Evolutionary conservation across 2,888 invertebrate species (phyloP), one percentile per base, ranked within the genome.

Genomic region (Choreutis nemorana): DNA sequence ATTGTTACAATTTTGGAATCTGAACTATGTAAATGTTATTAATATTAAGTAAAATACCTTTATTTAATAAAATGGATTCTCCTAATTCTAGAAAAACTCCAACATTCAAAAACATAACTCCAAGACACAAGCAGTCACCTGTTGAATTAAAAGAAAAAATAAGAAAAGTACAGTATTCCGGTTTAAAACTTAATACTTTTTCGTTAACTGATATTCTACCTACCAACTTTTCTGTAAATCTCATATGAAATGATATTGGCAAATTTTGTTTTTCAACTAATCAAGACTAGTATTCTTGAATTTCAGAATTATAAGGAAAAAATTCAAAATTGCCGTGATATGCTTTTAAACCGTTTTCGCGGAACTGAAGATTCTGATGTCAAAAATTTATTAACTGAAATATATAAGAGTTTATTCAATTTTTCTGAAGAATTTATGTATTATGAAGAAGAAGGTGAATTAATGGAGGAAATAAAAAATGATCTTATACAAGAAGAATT

Each of bases 401-500:
- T 77, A 28, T 75, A 73, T 40, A 63, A 60, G 44, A 55, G 51
- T 23, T 60, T 65, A 52, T 68, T 66, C 37, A 45, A 59, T 37
- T 53, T 54, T 34, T 29, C 48, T 20, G 38, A 51, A 33, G 45
- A 49, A 25, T 31, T 32, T 22, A 34, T 33, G 9, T 32, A 49
- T 27, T 56, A 64, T 44, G 55, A 52, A 36, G 66, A 77, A 42
- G 77, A 77, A 49, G 39, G 46, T 31, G 47, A 62, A 34, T 31
- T 67, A 3, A 40, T 72, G 22, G 59, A 67, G 35, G 64, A 66
- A 45, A 52, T 78, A 24, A 62, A 61, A 49, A 55, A 56, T 39
- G 73, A 78, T 42, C 51, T 78, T 27, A 55, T 78, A 9, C 64
- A 71, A 37, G 73, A 75, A 44, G 77, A 78, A 50, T 39, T 72